Conservation (phyloP, 2,113 vertebrate species). For the Paradoxurus hermaphroditus region DNA sequence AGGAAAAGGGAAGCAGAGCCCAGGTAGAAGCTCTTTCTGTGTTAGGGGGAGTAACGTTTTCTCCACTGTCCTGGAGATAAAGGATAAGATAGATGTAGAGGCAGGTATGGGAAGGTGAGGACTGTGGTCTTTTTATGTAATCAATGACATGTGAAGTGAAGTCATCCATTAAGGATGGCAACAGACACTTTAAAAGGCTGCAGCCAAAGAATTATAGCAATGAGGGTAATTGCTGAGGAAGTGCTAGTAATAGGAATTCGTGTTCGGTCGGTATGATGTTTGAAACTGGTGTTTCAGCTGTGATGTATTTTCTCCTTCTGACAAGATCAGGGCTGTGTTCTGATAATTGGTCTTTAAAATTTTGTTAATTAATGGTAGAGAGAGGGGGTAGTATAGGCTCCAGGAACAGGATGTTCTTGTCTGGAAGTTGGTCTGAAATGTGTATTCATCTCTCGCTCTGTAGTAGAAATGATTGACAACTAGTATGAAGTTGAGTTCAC, state of each 20-base stretch:
- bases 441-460: background rate
- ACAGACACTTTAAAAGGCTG: background rate
- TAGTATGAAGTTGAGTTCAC: background rate
- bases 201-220: slow-evolving; percentile 16
- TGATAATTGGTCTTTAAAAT: background rate
- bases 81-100: background rate
- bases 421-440: background rate
- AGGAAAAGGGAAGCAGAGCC: background rate
- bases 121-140: background rate
- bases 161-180: slow-evolving; percentile 1
- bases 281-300: slow-evolving; percentile 1
- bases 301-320: slow-evolving; percentile 26
- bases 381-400: background rate
- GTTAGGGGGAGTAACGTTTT: background rate
- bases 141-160: slow-evolving; percentile 32
- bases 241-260: background rate
- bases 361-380: background rate
- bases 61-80: background rate
- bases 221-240: slow-evolving; percentile 10
- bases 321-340: background rate
- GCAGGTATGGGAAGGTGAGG: background rate
- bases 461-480: too few species aligned
- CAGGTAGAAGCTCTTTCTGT: background rate
- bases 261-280: background rate
- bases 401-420: background rate